Percentiles rank a stretch among this genome's conserved stretches.
Conservation (phyloP, 2,888 invertebrate species). For the Erpobdella octoculata region DNA sequence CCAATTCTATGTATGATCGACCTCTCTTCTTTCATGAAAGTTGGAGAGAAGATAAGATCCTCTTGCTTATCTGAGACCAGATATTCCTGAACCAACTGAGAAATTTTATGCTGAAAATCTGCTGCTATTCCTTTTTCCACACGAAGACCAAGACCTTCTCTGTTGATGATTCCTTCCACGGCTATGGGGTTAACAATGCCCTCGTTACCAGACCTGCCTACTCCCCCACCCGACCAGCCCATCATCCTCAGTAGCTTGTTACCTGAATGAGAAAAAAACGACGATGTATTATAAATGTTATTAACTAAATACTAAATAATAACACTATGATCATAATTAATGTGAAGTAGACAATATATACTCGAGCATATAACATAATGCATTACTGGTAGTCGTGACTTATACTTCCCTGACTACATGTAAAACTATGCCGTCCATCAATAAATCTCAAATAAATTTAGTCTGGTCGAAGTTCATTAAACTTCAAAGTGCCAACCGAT, state of each 20-base stretch:
- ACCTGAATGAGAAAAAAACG: conserved; percentile 3
- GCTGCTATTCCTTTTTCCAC: conserved; percentile 40
- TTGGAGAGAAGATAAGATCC: conserved; percentile 52
- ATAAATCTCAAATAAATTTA: too few species aligned
- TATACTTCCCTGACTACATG: too few species aligned
- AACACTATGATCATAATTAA: background rate
- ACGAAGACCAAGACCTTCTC: conserved; percentile 47
- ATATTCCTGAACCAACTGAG: conserved; percentile 46
- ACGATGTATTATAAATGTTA: background rate
- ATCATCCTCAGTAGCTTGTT: conserved; percentile 61
- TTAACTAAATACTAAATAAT: background rate
- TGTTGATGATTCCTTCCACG: conserved; percentile 41
- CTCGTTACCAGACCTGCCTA: conserved; percentile 59
- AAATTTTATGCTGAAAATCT: conserved; percentile 43
- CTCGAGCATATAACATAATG: too few species aligned
- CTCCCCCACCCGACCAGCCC: conserved; percentile 68
- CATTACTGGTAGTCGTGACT: too few species aligned
- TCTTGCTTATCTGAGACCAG: conserved; percentile 43
- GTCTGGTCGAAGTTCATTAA: too few species aligned
- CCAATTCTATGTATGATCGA: conserved; percentile 50
- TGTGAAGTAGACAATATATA: background rate
- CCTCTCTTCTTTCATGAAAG: conserved; percentile 53
- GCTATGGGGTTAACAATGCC: conserved; percentile 62
- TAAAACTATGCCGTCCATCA: background rate
- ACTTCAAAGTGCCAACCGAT: conserved; percentile 49